Base-by-base conservation (phyloP, 1,140 invertebrate genomes). In the Drosophila elegans region DNA sequence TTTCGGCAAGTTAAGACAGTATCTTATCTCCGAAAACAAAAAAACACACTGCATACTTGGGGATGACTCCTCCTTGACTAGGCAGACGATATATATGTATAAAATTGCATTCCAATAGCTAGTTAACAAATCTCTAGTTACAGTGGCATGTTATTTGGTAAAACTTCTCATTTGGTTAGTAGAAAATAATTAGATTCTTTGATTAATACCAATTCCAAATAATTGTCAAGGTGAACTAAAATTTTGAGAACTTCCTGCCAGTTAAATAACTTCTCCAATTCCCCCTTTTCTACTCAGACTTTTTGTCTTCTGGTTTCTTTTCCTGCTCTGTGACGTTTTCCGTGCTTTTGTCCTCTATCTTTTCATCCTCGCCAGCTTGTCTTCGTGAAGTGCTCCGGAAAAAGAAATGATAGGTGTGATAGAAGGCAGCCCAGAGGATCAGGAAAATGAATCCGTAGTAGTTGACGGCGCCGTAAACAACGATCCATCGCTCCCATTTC, bases 391-490 rank as follows among this genome's bases (percentile, higher is more conserved):
- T 21, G 7, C 9, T 29, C 9, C 60, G n/a, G 4, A 32, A 11
- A 53, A 68, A 54, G 38, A 51, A 48, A 6, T 54, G 48, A 46
- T 82, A 83, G 12, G 56, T 44, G 2, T 78, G 61, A 51, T 75
- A 88, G 3, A 81, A 25, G 16, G n/a, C 39, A 0, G 74, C 69
- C 93, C 95, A 96, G 1, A 93, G 74, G 1, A 94, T 60, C 76
- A 95, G 96, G 16, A 95, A 82, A 49, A 95, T 90, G 45, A 95
- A 94, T 34, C 94, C 96, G 21, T 94, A 93, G 78, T 95, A 97
- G 76, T 95, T 95, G 9, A 96, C 79, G 11, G 94, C 94, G 1
- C 74, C 77, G 74, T 94, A 96, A 0, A 95, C 94, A 21, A 92
- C 86, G 78, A 93, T 94, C 93, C 96, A 97, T 59, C 93, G 94